Conservation (phyloP, 2,888 invertebrate genomes). For the Tinea semifulvella region DNA sequence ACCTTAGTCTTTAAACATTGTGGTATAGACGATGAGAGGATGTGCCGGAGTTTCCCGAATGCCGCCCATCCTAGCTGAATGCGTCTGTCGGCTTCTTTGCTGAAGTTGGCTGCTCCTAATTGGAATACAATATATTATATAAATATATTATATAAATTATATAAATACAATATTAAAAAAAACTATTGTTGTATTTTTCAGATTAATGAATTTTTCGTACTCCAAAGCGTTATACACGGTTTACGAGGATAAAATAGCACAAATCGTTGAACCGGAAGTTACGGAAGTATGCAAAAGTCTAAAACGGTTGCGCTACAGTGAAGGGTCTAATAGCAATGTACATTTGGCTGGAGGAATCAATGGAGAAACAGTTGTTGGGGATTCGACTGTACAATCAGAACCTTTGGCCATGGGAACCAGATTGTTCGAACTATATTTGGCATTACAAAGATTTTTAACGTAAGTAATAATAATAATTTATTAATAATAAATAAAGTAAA, state of each 20-base stretch:
- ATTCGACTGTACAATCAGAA: constrained; percentile 61
- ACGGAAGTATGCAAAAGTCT: constrained; percentile 77
- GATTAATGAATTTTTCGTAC: constrained; percentile 76
- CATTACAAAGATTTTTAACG: constrained; percentile 86
- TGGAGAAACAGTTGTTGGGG: constrained; percentile 56
- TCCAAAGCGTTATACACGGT: constrained; percentile 75
- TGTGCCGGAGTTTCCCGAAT: no score
- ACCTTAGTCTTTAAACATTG: no score
- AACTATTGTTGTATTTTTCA: constrained; percentile 51
- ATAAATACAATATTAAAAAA: no score
- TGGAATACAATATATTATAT: no score
- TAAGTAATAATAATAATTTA: constrained; percentile 62
- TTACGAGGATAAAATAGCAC: constrained; percentile 77
- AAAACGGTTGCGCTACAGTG: constrained; percentile 68
- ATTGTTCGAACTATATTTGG: constrained; percentile 91
- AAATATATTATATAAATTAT: no score
- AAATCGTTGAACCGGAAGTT: constrained; percentile 76
- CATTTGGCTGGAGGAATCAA: constrained; percentile 61
- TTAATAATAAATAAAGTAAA: no score
- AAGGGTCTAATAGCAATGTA: constrained; percentile 46
- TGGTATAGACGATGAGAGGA: no score
- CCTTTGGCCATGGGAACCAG: constrained; percentile 85
- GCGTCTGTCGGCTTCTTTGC: no score
- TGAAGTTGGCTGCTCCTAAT: no score
- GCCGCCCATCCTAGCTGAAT: no score